Conservation (phyloP, 2,113 vertebrate species). For the Aythya baeri region DNA sequence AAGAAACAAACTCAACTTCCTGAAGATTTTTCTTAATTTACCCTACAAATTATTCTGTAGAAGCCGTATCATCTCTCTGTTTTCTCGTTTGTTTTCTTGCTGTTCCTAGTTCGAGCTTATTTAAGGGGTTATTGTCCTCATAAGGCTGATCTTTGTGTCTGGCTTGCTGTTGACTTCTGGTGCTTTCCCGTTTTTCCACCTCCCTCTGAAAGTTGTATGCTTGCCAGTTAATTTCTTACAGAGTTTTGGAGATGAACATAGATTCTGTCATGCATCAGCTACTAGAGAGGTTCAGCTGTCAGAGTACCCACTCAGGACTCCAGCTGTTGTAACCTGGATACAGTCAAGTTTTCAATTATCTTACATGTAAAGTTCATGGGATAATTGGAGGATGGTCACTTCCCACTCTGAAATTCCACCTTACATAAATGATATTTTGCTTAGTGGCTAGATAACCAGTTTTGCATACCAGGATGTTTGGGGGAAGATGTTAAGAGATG, state of each 20-base stretch:
- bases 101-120: background rate
- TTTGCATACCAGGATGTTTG: background rate
- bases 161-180: background rate
- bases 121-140: background rate
- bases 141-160: background rate
- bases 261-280: background rate
- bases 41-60: fast-evolving
- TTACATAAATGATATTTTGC: fast-evolving
- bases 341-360: background rate
- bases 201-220: background rate
- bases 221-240: background rate
- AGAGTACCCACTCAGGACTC: background rate
- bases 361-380: background rate
- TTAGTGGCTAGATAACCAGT: background rate
- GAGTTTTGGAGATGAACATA: background rate
- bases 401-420: background rate
- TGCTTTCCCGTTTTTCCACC: background rate
- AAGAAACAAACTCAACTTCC: background rate
- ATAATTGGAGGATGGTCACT: background rate
- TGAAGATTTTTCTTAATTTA: background rate
- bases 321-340: background rate
- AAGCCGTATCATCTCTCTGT: background rate
- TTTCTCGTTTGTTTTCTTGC: background rate
- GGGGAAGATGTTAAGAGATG: background rate
- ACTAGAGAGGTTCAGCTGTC: background rate